Evolutionary conservation across 2,113 vertebrate genomes (phyloP).

Genomic region (Tachycineta bicolor): DNA sequence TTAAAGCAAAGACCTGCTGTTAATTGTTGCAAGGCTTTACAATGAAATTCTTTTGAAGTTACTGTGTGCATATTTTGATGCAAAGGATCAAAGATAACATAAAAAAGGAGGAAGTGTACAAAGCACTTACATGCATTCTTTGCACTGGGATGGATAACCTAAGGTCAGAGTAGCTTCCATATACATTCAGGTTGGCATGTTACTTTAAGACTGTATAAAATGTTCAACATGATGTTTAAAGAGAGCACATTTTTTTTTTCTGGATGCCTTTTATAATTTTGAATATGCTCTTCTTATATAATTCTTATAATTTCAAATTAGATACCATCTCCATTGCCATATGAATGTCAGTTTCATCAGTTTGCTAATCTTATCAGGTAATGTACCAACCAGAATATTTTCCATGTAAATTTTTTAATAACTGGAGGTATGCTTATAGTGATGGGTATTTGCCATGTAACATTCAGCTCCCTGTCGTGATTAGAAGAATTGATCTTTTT

Average conservation of each 20-base stretch:
- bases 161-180: neutral
- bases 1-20: neutral
- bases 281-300: neutral
- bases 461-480: neutral
- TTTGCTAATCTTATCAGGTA: neutral
- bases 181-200: neutral
- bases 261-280: neutral
- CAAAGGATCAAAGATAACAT: neutral
- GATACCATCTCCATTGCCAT: neutral
- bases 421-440: neutral
- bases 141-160: neutral
- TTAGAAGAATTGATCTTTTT: neutral
- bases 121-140: conserved; percentile 17
- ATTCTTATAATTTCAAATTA: neutral
- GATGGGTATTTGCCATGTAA: neutral
- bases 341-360: neutral
- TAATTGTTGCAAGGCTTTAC: conserved; percentile 33
- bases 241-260: neutral
- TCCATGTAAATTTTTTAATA: neutral
- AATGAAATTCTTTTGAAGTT: conserved; percentile 47
- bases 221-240: neutral
- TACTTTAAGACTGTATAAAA: neutral
- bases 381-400: neutral
- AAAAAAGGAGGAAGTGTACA: conserved; percentile 23
- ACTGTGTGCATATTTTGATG: conserved; percentile 7